Evolutionary conservation across 2,113 vertebrate genomes (phyloP).

Genomic region (Sphaerodactylus townsendi): DNA sequence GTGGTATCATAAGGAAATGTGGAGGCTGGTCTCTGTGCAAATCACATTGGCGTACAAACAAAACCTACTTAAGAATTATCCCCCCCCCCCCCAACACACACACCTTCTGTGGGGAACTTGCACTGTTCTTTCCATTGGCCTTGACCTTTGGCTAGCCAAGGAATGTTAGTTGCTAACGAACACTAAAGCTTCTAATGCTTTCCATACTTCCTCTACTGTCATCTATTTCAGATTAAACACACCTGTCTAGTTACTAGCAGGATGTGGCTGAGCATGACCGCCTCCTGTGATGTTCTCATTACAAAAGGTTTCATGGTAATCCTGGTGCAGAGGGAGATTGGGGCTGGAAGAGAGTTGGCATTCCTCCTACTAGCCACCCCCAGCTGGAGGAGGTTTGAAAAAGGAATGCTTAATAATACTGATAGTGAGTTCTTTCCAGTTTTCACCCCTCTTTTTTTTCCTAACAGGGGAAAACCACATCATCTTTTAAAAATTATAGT

Average conservation of each 20-base stretch:
- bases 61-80: not conserved
- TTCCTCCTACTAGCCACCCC: not conserved
- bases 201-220: not conserved
- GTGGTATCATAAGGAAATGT: not conserved
- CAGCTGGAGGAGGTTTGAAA: not conserved
- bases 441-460: not conserved
- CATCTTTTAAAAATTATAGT: not conserved
- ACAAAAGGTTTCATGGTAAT: constrained; percentile 38
- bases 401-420: constrained; percentile 30
- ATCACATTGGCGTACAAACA: not conserved
- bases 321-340: not conserved
- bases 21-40: not conserved
- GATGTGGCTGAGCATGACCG: not conserved
- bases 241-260: not conserved
- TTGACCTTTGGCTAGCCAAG: not conserved
- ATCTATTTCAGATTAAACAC: not conserved
- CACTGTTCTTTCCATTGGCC: not conserved
- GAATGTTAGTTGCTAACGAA: not conserved
- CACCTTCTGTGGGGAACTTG: not conserved
- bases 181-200: not conserved
- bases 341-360: not conserved
- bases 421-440: not conserved
- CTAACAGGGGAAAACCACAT: fast-evolving
- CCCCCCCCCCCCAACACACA: no score
- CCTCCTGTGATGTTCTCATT: constrained; percentile 37